Percentiles rank a stretch among this genome's conserved stretches.
phyloP scores from a whole-genome alignment of 2,113 vertebrate genomes.

The Vanacampus margaritifer region DNA sequence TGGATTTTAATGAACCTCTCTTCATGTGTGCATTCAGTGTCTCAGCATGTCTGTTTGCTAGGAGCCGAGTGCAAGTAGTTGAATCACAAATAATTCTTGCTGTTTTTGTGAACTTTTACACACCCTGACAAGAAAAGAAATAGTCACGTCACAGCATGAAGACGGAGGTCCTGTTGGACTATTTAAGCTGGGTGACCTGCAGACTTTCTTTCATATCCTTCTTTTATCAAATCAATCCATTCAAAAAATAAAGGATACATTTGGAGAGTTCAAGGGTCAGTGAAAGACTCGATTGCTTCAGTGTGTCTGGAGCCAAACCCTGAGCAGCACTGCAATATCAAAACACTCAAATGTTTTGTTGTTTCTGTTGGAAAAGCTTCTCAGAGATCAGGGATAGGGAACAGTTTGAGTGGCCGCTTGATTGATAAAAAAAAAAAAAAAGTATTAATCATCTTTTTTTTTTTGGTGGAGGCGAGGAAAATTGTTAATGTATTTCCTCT shows the following conservation, averaged over 20 bases:
- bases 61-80: background rate
- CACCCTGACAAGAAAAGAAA: constrained; percentile 17
- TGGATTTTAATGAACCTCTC: constrained; percentile 32
- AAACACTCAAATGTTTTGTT: constrained; percentile 2
- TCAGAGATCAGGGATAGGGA: background rate
- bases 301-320: constrained; percentile 17
- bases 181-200: constrained; percentile 19
- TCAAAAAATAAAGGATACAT: constrained; percentile 10
- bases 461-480: no score
- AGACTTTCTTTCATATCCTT: constrained; percentile 1
- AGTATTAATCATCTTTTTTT: no score
- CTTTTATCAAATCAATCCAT: constrained; percentile 17
- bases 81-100: constrained; percentile 8
- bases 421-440: no score
- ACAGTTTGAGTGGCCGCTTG: no score
- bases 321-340: background rate
- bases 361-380: background rate
- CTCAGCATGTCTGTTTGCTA: constrained; percentile 15
- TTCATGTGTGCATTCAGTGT: constrained; percentile 1
- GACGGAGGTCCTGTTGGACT: background rate
- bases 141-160: background rate
- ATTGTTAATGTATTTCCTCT: no score
- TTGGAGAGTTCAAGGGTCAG: background rate
- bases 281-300: background rate
- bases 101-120: constrained; percentile 18